These are phyloP conservation scores for Acropora tenuis DNA, from an alignment of 64 coral and sea anemone species.

Conservation along the genomic window DNA sequence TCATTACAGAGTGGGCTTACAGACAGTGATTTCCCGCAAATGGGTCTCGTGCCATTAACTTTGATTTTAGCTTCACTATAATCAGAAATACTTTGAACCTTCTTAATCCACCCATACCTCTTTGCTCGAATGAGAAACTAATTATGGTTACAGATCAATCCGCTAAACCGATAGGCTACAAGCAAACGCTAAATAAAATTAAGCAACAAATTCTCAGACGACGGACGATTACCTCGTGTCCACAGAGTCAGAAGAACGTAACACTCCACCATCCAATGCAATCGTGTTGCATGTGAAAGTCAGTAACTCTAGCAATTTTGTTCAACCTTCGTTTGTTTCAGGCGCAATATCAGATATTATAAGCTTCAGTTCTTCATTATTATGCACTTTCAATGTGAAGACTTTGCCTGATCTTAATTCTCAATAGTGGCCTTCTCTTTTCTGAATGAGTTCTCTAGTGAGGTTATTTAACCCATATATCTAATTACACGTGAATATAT, in stretches of 20 bases:
- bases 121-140: background rate
- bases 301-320: background rate
- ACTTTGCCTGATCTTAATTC: background rate
- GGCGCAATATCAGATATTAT: background rate
- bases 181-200: too few relatives aligned
- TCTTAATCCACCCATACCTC: background rate
- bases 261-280: background rate
- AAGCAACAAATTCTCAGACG: too few relatives aligned
- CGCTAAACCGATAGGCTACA: too few relatives aligned
- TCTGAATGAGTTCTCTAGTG: background rate
- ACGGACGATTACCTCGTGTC: background rate
- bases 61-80: background rate
- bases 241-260: background rate
- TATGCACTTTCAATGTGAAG: background rate
- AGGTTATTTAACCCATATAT: background rate
- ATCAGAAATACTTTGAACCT: background rate
- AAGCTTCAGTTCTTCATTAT: background rate
- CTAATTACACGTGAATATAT: constrained; percentile 4
- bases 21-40: too few relatives aligned
- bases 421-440: background rate
- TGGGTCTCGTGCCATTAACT: background rate
- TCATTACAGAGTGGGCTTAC: background rate
- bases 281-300: background rate
- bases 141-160: background rate
- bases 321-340: background rate